A percentile compares a stretch with the other conserved stretches of the same genome.
Conservation (phyloP, 2,888 invertebrate genomes). For the Noctua comes region DNA sequence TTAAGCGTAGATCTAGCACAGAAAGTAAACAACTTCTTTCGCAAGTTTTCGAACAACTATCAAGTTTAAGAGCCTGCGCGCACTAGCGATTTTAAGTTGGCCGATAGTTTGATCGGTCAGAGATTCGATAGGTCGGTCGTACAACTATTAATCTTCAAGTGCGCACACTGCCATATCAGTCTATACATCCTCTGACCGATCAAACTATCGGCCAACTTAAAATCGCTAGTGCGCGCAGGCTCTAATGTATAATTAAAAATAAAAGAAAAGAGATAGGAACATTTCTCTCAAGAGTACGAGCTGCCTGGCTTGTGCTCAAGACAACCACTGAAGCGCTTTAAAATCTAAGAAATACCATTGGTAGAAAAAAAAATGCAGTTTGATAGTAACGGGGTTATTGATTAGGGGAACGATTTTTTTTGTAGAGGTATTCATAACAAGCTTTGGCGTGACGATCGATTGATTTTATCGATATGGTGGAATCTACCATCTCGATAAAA, state of each 20-base stretch:
- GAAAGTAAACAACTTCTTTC: neutral
- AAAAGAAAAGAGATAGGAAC: neutral
- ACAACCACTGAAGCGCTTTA: neutral
- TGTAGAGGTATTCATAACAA: neutral
- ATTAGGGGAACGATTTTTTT: neutral
- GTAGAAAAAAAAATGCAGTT: neutral
- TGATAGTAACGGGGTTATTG: neutral
- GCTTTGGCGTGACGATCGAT: neutral
- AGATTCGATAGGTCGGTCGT: no score
- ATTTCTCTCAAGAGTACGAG: neutral
- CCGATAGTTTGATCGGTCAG: no score
- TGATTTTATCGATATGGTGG: neutral
- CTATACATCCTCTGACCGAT: no score
- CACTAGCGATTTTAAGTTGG: no score
- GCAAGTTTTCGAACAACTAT: neutral
- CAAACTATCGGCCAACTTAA: no score
- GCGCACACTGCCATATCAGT: no score
- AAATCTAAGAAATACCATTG: neutral
- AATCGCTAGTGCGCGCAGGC: no score
- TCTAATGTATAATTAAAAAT: no score
- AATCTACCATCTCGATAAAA: no score
- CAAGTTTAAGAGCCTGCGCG: no score
- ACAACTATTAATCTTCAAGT: no score
- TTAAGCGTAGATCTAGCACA: neutral
- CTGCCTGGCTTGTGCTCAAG: neutral